phyloP scores from a whole-genome alignment of 2,113 vertebrate species.

The Lycocorax pyrrhopterus region DNA sequence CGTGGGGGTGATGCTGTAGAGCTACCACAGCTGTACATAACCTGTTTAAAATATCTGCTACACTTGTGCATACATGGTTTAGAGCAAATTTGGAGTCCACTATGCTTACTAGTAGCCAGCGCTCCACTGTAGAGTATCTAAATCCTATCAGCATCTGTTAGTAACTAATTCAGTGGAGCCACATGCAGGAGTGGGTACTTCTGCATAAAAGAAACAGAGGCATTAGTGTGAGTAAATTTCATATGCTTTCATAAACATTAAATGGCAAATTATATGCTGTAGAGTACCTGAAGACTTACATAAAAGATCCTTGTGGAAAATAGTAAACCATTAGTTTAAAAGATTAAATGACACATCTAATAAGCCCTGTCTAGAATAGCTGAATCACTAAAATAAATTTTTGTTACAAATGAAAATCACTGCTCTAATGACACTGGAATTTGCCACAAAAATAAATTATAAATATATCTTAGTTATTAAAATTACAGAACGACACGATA shows the following conservation, averaged over 20 bases:
- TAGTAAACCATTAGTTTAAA: conserved; percentile 15
- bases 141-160: background rate
- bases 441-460: conserved; percentile 28
- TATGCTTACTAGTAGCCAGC: background rate
- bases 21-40: background rate
- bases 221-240: background rate
- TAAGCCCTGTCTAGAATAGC: background rate
- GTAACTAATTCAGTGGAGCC: background rate
- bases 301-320: background rate
- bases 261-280: background rate
- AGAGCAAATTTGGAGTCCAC: background rate
- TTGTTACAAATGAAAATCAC: conserved; percentile 21
- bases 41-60: background rate
- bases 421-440: background rate
- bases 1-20: background rate
- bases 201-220: background rate
- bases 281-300: conserved; percentile 8
- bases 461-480: conserved; percentile 19
- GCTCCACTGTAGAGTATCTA: background rate
- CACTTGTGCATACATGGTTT: background rate
- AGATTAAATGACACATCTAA: background rate
- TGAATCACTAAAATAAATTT: conserved; percentile 8
- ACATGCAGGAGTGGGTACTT: background rate
- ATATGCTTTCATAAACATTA: background rate
- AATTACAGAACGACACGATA: background rate